phyloP scores from a whole-genome alignment of 2,888 invertebrate genomes.

The Gnatocerus cornutus region DNA sequence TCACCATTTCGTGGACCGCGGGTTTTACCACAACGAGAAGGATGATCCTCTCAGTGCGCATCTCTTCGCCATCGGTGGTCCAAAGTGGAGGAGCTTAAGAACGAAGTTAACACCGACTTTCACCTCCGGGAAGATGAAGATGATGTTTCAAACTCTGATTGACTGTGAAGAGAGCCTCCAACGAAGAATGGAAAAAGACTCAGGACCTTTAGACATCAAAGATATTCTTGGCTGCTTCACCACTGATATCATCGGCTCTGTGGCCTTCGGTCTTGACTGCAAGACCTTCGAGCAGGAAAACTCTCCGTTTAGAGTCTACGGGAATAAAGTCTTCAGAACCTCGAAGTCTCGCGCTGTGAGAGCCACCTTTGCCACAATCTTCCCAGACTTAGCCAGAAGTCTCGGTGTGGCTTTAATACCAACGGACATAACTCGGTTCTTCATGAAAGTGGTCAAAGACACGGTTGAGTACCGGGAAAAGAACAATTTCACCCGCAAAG shows the following conservation, averaged over 20 bases:
- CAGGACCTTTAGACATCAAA: slow-evolving; percentile 62
- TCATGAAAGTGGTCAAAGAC: slow-evolving; percentile 68
- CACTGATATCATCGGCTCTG: slow-evolving; percentile 76
- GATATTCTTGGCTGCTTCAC: slow-evolving; percentile 74
- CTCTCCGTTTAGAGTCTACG: slow-evolving; percentile 68
- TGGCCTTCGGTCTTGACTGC: slow-evolving; percentile 76
- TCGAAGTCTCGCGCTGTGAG: slow-evolving; percentile 38
- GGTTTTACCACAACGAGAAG: slow-evolving; percentile 40
- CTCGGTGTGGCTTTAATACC: slow-evolving; percentile 45
- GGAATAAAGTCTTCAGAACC: slow-evolving; percentile 56
- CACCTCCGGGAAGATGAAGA: slow-evolving; percentile 38
- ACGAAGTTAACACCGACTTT: slow-evolving; percentile 40
- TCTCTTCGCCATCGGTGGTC: slow-evolving; percentile 19
- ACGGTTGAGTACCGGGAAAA: slow-evolving; percentile 70
- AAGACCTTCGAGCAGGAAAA: slow-evolving; percentile 74
- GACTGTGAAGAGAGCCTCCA: slow-evolving; percentile 72
- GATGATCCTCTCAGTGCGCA: slow-evolving; percentile 36
- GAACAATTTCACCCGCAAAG: slow-evolving; percentile 71
- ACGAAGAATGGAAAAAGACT: slow-evolving; percentile 67
- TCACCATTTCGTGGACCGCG: slow-evolving; percentile 45
- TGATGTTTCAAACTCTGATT: slow-evolving; percentile 34
- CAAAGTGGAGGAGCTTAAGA: slow-evolving; percentile 35
- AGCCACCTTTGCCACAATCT: slow-evolving; percentile 8
- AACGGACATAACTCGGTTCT: slow-evolving; percentile 67
- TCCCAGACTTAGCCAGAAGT: slow-evolving; percentile 11